These are phyloP conservation scores for Astreopora myriophthalma DNA, from an alignment of 64 coral and sea anemone genomes.

Conservation along the genomic window DNA sequence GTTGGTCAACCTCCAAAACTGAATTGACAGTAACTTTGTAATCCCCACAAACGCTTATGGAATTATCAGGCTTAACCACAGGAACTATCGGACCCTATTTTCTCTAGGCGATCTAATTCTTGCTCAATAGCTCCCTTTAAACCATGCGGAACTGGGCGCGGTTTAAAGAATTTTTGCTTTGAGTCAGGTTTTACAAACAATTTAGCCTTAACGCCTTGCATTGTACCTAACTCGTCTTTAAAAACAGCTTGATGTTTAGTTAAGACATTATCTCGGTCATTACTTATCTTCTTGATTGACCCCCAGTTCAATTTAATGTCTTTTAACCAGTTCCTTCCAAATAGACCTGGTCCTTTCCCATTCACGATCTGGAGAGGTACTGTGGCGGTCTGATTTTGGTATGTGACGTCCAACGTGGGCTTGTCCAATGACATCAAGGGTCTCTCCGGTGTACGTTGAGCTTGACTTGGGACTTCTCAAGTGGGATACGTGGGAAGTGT, in stretches of 20 bases:
- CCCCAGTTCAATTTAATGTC: constrained; percentile 37
- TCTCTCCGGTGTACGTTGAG: constrained; percentile 32
- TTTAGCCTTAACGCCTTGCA: constrained; percentile 41
- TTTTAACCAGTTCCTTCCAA: constrained; percentile 58
- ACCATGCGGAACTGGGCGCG: constrained; percentile 44
- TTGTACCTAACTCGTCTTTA: constrained; percentile 45
- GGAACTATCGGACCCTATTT: neutral
- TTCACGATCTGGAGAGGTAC: constrained; percentile 6
- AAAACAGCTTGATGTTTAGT: constrained; percentile 39
- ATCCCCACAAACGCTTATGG: constrained; percentile 26
- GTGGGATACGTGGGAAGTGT: neutral
- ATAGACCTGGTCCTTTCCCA: constrained; percentile 26
- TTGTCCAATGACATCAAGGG: constrained; percentile 16
- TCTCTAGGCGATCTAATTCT: constrained; percentile 30
- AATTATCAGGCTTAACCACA: constrained; percentile 21
- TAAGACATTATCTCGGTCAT: neutral
- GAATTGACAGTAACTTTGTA: constrained; percentile 55
- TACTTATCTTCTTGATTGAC: neutral
- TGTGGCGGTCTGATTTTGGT: neutral
- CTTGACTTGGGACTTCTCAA: neutral
- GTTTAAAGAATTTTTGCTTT: constrained; percentile 31
- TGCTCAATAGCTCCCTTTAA: constrained; percentile 21
- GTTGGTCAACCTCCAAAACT: constrained; percentile 29
- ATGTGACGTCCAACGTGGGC: constrained; percentile 8
- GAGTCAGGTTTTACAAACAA: neutral